Evolutionary conservation across 2,888 invertebrate genomes (phyloP).

Genomic region (Baronia brevicornis): DNA sequence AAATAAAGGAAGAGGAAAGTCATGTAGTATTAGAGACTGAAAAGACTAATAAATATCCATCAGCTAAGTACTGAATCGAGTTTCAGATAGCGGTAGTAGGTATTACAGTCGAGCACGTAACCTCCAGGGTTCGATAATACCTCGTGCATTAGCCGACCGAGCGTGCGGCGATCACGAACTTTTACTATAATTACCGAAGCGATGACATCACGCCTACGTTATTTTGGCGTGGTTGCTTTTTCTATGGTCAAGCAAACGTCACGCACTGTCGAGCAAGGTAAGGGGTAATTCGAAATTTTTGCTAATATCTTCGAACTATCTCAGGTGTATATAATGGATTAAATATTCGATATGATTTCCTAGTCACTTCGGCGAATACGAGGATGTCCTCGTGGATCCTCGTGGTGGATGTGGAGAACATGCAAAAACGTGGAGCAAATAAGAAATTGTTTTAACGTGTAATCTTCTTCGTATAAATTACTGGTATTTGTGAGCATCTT

Average conservation of each 20-base stretch:
- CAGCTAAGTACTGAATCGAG: no score
- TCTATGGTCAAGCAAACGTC: constrained; percentile 27
- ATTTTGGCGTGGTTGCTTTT: constrained; percentile 27
- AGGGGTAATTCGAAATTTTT: constrained; percentile 24
- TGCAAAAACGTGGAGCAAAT: no score
- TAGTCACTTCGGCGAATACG: constrained; percentile 7
- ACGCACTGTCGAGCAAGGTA: constrained; percentile 33
- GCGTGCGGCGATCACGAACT: constrained; percentile 37
- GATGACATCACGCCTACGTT: constrained; percentile 39
- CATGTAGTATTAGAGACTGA: no score
- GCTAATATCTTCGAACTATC: constrained; percentile 12
- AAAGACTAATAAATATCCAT: no score
- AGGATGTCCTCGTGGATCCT: no score
- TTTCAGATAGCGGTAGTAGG: not conserved
- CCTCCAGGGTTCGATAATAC: constrained; percentile 22
- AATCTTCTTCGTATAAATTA: no score
- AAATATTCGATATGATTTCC: constrained; percentile 8
- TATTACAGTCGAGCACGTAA: constrained; percentile 16
- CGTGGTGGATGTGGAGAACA: no score
- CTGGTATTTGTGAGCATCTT: no score
- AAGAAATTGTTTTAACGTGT: no score
- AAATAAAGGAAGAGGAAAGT: no score
- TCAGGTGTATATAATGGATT: constrained; percentile 9
- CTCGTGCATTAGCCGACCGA: constrained; percentile 24
- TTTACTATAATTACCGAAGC: constrained; percentile 36